phyloP scores from a whole-genome alignment of 2,888 invertebrate genomes.

The Tinea semifulvella region DNA sequence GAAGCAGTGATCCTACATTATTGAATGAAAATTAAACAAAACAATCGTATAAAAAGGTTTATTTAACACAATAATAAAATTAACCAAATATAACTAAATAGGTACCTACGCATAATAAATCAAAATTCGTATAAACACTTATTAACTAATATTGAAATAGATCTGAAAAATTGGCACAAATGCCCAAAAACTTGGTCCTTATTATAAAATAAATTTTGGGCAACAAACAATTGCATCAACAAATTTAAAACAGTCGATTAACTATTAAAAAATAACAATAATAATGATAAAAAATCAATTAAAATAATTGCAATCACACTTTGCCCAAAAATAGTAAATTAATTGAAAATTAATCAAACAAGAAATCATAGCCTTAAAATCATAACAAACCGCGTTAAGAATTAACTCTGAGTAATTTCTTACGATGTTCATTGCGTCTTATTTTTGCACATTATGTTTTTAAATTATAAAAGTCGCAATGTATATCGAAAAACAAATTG shows the following conservation, averaged over 20 bases:
- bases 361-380: slow-evolving; percentile 45
- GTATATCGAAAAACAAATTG: too few relatives aligned
- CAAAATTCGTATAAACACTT: not conserved
- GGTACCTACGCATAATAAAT: not conserved
- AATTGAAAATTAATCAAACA: slow-evolving; percentile 57
- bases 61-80: slow-evolving; percentile 14
- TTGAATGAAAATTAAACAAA: too few relatives aligned
- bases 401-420: too few relatives aligned
- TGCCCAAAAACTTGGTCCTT: not conserved
- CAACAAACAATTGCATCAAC: not conserved
- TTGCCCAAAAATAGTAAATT: too few relatives aligned
- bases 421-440: too few relatives aligned
- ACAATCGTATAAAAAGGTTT: slow-evolving; percentile 29
- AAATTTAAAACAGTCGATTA: not conserved
- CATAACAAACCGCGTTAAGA: too few relatives aligned
- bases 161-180: not conserved
- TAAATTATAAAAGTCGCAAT: too few relatives aligned
- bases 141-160: too few relatives aligned
- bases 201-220: not conserved
- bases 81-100: slow-evolving; percentile 7
- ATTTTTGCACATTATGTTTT: too few relatives aligned
- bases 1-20: too few relatives aligned
- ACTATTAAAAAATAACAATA: too few relatives aligned
- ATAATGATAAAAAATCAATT: too few relatives aligned
- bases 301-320: not conserved